Conservation (phyloP, 2,888 invertebrate species). For the Drosophila cognata region DNA sequence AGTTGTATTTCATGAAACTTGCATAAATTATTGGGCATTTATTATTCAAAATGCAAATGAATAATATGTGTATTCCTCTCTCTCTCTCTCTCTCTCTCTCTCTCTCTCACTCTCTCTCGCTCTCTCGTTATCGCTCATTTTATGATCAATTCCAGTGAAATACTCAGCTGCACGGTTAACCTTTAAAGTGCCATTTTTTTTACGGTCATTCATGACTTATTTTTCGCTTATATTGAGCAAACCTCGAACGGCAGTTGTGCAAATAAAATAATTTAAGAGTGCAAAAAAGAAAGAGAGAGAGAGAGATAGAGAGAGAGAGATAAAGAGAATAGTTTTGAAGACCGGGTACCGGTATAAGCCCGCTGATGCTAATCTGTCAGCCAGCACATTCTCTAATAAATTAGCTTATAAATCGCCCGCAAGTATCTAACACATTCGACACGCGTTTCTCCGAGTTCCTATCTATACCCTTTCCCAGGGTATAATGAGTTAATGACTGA, state of each 20-base stretch:
- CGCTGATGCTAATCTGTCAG: conserved; percentile 46
- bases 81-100: not conserved
- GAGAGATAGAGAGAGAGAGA: conserved; percentile 12
- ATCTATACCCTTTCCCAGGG: conserved; percentile 14
- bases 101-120: not conserved
- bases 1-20: conserved; percentile 11
- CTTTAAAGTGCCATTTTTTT: conserved; percentile 67
- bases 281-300: conserved; percentile 10
- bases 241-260: conserved; percentile 63
- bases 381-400: conserved; percentile 61
- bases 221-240: conserved; percentile 38
- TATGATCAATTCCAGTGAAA: conserved; percentile 32
- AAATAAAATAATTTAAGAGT: conserved; percentile 43
- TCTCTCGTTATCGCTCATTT: conserved; percentile 1
- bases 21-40: conserved; percentile 20
- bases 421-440: conserved; percentile 59
- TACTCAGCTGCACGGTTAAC: conserved; percentile 38
- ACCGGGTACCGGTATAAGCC: conserved; percentile 37
- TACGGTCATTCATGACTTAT: conserved; percentile 47
- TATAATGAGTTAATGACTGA: not conserved
- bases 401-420: conserved; percentile 65
- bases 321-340: conserved; percentile 5
- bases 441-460: conserved; percentile 55
- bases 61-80: conserved; percentile 7
- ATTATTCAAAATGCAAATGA: conserved; percentile 28